Evolutionary conservation across 1,140 invertebrate species (phyloP), one percentile per base, ranked within the genome.

Genomic region (Drosophila bifasciata): DNA sequence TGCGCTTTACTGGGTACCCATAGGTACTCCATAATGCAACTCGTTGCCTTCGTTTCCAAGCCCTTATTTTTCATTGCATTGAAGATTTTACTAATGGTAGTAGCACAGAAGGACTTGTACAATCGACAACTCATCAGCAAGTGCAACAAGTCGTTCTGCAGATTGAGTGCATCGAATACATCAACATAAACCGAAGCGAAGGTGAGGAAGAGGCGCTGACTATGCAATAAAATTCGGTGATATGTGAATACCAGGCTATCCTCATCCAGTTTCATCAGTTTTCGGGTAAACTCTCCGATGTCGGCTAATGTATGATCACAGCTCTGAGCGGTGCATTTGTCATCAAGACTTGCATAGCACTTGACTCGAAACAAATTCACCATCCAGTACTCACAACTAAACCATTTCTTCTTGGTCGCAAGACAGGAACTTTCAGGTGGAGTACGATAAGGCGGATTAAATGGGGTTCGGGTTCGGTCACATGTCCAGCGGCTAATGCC

Each of bases 121-220:
- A 71, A 21, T 0, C 44, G 11, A 9, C 77, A 78, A 48, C 71
- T 62, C 9, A 23, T 1, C 7, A 88, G 16, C 58, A 88, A 75
- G 28, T 64, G 60, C 2, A 71, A 0, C 8, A 88, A 13, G n/a
- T 70, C 36, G 6, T n/a, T 17, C 1, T 6, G 7, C 13, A 78
- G 56, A 0, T 44, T 40, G 2, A 63, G 68, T 6, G 25, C 19
- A 13, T 36, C 46, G 15, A 71, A 86, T 2, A 88, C 39, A 5
- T 75, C 25, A 2, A 55, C 74, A 17, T 64, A 86, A 23, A 15
- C 23, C 1, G 1, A 4, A 15, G 25, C n/a, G 11, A 43, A 55
- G 2, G 6, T n/a, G 1, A 16, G 15, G 11, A 55, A 55, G 3
- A 44, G 21, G 2, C 11, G 7, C 1, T 23, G 32, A 13, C 32